Base-by-base conservation (phyloP, 2,113 vertebrate genomes). In the Chiloscyllium plagiosum region DNA sequence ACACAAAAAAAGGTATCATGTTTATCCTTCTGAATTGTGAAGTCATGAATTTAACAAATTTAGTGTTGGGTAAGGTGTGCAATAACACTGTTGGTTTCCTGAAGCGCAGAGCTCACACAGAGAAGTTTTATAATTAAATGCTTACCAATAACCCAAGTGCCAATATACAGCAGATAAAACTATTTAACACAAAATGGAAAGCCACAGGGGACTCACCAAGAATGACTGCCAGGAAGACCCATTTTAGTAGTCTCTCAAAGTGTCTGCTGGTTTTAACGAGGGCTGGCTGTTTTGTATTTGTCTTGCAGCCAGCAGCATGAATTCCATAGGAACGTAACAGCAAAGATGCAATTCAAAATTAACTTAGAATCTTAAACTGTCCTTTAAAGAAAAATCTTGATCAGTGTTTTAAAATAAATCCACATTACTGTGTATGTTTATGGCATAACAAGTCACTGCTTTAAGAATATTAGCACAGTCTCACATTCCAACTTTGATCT, bases 111-210 rank as follows among this genome's bases (percentile, higher is more conserved):
- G 8, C 86, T 89, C 20, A 50, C 24, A 56, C 20, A 56, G 50
- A 89, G 22, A 89, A 56, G 50, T 52, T 89, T 89, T 89, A 89
- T 89, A 89, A 89, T 89, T 56, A 56, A 89, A 89, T 89, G 42
- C 26, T 89, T 56, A 89, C 26, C 50, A 56, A 50, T 26, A 89
- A 89, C 86, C 26, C 22, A 89, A 56, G 26, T 52, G 50, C 12
- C 86, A 89, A 89, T 29, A 89, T 89, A 26, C 22, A 47, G 37
- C 50, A 89, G 50, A 29, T 52, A 89, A 89, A 89, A 56, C 22
- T 50, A 56, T 29, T 72, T n/a, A 78, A 72, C 94, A 70, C 94
- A 95, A 95, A 70, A 26, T 72, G 66, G 72, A 95, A 72, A 95
- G 42, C 94, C 42, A 83, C 37, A 24, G 42, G 42, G 94, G 37